Conservation (phyloP, 53 echinoderm and acorn worm genomes). For the Patiria pectinifera region DNA sequence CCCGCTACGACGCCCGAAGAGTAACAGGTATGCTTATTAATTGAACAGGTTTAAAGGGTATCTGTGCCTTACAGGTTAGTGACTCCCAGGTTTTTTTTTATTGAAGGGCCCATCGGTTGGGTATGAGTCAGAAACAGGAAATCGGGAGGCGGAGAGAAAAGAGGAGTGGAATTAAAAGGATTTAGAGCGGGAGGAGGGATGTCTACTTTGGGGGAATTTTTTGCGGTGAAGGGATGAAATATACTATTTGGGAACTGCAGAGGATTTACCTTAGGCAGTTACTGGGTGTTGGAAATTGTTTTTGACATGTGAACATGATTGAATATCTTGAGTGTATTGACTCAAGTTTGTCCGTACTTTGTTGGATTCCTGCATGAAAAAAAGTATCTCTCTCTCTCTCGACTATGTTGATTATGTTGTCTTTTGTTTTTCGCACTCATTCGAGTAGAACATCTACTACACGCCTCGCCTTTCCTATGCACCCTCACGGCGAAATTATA, state of each 20-base stretch:
- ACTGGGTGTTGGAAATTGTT: background rate
- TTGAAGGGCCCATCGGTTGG: background rate
- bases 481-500: too few species aligned
- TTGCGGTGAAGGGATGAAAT: background rate
- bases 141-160: background rate
- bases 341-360: background rate
- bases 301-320: background rate
- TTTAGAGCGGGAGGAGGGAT: background rate
- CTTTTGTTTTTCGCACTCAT: background rate
- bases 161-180: background rate
- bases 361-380: background rate
- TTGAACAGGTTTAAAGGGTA: slow-evolving; percentile 62
- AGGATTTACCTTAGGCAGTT: background rate
- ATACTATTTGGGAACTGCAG: background rate
- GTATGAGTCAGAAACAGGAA: background rate
- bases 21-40: slow-evolving; percentile 68
- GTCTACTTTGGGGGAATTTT: background rate
- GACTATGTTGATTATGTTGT: background rate
- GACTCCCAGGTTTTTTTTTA: background rate
- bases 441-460: too few species aligned
- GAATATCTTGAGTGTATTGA: background rate
- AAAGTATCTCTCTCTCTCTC: too few species aligned
- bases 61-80: slow-evolving; percentile 26
- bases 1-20: slow-evolving; percentile 51
- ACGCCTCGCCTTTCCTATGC: too few species aligned